These are phyloP conservation scores for Camponotus floridanus DNA, from an alignment of 1,140 invertebrate species.

Conservation along the genomic window DNA sequence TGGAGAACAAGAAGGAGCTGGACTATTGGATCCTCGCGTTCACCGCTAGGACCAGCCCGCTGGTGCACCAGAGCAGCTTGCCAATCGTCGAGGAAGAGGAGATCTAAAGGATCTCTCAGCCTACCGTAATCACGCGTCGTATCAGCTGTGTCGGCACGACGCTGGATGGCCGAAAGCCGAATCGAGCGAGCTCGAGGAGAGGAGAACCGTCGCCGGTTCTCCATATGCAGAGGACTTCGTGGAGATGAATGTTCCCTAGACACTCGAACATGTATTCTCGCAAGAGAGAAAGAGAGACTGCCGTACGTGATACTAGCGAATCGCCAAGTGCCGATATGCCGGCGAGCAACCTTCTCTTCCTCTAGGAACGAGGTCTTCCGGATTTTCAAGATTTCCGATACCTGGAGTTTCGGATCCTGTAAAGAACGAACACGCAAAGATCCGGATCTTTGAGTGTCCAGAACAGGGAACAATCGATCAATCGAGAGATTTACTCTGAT, in stretches of 20 bases:
- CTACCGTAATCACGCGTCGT: constrained; percentile 17
- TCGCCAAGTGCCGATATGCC: not conserved
- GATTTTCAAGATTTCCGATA: not conserved
- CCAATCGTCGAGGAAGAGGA: constrained; percentile 89
- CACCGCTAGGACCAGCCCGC: constrained; percentile 86
- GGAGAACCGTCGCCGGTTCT: constrained; percentile 1
- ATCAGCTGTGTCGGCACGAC: constrained; percentile 37
- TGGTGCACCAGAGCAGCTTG: constrained; percentile 87
- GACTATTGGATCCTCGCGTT: constrained; percentile 89
- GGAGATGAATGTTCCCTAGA: not conserved
- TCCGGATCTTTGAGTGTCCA: not conserved
- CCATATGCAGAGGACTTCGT: not conserved
- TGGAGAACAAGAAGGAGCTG: constrained; percentile 87
- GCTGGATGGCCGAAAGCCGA: constrained; percentile 75
- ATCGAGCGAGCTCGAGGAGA: constrained; percentile 27
- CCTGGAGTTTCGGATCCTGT: not conserved
- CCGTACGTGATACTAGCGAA: not conserved
- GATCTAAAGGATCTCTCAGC: constrained; percentile 72
- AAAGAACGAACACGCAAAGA: not conserved
- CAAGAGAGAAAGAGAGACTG: not conserved
- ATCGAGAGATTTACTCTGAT: not conserved
- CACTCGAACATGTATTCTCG: not conserved
- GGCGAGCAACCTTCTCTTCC: constrained; percentile 7
- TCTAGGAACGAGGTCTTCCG: not conserved
- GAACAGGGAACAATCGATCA: constrained; percentile 6